Evolutionary conservation across 2,797 vertebrate species (phyloP), one percentile per base, ranked within the genome.

Genomic region (Nannoperca australis): DNA sequence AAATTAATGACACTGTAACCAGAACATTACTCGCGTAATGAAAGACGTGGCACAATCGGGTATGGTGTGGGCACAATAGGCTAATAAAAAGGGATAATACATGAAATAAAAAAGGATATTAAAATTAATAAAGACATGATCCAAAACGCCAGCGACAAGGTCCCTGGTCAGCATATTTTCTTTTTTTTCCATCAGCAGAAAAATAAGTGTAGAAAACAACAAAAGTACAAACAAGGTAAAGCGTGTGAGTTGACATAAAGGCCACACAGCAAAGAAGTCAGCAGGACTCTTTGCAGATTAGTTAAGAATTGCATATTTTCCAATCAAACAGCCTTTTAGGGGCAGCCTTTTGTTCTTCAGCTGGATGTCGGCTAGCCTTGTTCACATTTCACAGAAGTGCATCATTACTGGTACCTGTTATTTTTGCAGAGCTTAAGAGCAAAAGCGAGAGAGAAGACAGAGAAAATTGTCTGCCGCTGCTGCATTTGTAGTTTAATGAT

Each of bases 1-100:
- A 91, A 93, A 92, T 93, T 88, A 93, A 93, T 90, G 90, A 88
- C 85, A 89, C 65, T 87, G 90, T 88, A 88, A 85, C 89, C 78
- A 88, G 89, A 91, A 91, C 88, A 92, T 93, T 91, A 91, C 85
- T 72, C 27, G 59, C 76, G 75, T 91, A 92, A 92, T 93, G 88
- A 92, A 88, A 91, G 83, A 87, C 50, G 53, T 51, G 76, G 70
- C 78, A 81, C 83, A 87, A 81, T 65, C 7, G 77, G 79, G 73
- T 76, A 69, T 64, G 51, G 71, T 44, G 66, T 72, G 68, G 63
- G 76, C 69, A 83, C 76, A 86, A 74, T 70, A 54, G 56, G 56
- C 69, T 67, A 86, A 85, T 79, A 82, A 80, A 88, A 88, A 70
- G 47, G 55, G 45, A 82, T 71, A 81, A 84, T 55, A 70, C 27